Evolutionary conservation across 2,113 vertebrate species (phyloP).

Genomic region (Ascaphus truei): DNA sequence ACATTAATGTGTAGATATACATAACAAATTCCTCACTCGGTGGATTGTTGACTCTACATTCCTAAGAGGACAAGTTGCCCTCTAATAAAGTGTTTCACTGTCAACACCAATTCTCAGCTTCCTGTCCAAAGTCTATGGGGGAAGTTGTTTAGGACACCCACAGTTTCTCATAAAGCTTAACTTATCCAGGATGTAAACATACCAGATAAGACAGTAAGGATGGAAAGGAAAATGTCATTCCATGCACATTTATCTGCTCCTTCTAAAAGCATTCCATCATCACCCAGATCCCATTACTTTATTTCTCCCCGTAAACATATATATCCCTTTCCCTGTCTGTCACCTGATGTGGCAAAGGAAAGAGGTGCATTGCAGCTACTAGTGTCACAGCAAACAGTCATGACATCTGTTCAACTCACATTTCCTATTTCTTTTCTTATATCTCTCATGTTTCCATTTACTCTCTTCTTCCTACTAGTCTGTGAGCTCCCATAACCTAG

Average conservation of each 20-base stretch:
- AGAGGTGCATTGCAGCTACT: neutral
- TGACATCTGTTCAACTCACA: neutral
- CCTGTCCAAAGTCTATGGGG: constrained; percentile 32
- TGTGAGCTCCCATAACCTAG: no score
- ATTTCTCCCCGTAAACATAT: constrained; percentile 1
- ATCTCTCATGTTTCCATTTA: neutral
- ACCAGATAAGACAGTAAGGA: constrained; percentile 16
- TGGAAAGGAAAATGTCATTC: neutral
- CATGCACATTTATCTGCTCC: neutral
- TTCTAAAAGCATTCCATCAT: constrained; percentile 33
- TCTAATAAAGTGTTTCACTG: constrained; percentile 51
- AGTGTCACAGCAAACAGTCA: neutral
- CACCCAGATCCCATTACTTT: constrained; percentile 8
- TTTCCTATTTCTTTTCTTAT: neutral
- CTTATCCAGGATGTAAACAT: neutral
- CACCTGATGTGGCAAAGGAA: constrained; percentile 5
- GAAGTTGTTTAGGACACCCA: constrained; percentile 39
- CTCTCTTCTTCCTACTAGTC: no score
- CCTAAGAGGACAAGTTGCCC: constrained; percentile 52
- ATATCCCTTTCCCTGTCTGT: constrained; percentile 5
- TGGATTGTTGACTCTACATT: constrained; percentile 50
- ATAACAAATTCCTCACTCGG: constrained; percentile 47
- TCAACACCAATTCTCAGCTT: constrained; percentile 49
- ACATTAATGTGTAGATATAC: constrained; percentile 46
- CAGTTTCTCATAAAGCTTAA: constrained; percentile 8